These are phyloP conservation scores for Pelodiscus sinensis DNA, from an alignment of 2,113 vertebrate genomes.

Conservation along the genomic window DNA sequence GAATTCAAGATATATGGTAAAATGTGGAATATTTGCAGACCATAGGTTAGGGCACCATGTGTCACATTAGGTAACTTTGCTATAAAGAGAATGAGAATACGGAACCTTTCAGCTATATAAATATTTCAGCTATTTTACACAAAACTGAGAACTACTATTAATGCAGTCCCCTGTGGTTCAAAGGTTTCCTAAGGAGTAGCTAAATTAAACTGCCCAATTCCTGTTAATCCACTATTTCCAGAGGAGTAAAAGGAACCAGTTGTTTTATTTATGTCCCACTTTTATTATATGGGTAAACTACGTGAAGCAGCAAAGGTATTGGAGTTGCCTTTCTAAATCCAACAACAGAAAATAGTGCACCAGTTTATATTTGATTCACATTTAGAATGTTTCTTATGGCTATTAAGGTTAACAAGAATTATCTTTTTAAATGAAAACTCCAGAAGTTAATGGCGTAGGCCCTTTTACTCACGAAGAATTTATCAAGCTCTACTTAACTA, in stretches of 20 bases:
- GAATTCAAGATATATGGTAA: neutral
- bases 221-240: neutral
- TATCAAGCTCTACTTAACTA: neutral
- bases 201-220: neutral
- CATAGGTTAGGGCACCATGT: neutral
- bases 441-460: neutral
- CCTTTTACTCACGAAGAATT: neutral
- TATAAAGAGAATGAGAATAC: neutral
- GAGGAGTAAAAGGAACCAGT: neutral
- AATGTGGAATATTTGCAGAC: neutral
- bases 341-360: neutral
- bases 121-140: neutral
- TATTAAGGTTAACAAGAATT: fast-evolving
- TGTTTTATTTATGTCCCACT: fast-evolving
- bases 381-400: neutral
- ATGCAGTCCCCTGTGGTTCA: neutral
- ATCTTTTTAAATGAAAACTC: neutral
- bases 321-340: neutral
- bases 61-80: neutral
- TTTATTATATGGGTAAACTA: neutral
- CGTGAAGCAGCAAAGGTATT: neutral
- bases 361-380: neutral
- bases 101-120: neutral
- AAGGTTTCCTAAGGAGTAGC: neutral
- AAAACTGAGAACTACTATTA: neutral